Conservation (phyloP, 1,140 invertebrate genomes). For the Diprion similis region DNA sequence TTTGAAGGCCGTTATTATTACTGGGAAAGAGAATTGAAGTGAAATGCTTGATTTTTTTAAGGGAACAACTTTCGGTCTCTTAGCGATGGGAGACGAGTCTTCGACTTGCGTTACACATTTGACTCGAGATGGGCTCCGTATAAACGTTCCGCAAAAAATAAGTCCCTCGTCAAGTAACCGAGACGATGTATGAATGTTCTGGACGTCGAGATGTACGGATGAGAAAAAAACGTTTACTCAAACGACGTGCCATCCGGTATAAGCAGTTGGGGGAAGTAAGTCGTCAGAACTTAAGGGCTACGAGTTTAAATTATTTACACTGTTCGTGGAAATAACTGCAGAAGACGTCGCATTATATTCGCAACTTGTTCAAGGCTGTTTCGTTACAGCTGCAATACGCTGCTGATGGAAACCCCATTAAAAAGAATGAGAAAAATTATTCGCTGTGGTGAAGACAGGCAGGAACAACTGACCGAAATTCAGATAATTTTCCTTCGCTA, state of each 20-base stretch:
- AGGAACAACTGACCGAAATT: too few species aligned
- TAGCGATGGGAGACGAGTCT: too few species aligned
- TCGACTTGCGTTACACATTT: too few species aligned
- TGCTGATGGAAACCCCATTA: too few species aligned
- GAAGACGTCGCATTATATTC: neutral
- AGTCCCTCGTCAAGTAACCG: neutral
- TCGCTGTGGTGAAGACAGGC: too few species aligned
- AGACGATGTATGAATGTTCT: neutral
- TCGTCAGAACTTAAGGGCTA: neutral
- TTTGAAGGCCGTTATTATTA: too few species aligned
- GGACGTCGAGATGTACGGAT: neutral
- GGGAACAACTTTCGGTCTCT: too few species aligned
- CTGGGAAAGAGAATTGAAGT: too few species aligned
- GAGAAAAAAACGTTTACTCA: neutral
- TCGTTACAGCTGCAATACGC: neutral
- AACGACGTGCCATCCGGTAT: constrained; percentile 3
- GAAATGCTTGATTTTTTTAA: too few species aligned
- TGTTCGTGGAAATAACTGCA: neutral
- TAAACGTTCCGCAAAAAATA: neutral
- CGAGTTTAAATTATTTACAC: neutral
- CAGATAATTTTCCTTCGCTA: too few species aligned
- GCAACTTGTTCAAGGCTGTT: neutral
- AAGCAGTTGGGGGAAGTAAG: neutral
- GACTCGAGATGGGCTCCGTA: too few species aligned
- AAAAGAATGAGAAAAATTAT: too few species aligned